Base-by-base conservation (phyloP, 2,797 vertebrate genomes). In the Sebastes kiyomatsui region DNA sequence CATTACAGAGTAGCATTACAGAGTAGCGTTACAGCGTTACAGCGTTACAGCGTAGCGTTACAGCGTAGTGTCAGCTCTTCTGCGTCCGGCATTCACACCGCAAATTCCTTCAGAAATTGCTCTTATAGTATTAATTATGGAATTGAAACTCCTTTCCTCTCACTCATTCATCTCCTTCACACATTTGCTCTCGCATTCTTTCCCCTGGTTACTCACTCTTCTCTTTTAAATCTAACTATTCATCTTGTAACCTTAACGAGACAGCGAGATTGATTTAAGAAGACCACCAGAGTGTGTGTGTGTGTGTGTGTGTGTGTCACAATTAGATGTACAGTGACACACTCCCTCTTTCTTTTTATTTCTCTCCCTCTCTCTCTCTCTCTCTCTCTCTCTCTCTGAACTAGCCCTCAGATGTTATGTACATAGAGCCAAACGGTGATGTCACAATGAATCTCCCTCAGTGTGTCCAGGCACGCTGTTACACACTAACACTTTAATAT, bases 361-460 rank as follows among this genome's bases (percentile, higher is more conserved):
- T 61, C 9, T 65, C 73, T 49, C 16, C 1, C 33, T 67, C 25
- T 60, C 49, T 49, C 49, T 28, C 9, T 56, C 20, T 68, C 62
- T 58, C 11, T 27, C 33, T 65, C 56, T 69, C 66, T 32, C 30
- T 8, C 28, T 70, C 66, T 30, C 72, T 76, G 78, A 84, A 64
- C 61, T 71, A 68, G 81, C 80, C 88, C 62, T 28, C 66, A 82
- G 85, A 85, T 54, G 30, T 87, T 85, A 69, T 72, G 74, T 87
- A 82, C 72, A 81, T 46, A 27, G 68, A 93, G 86, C 83, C 89
- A 94, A 94, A 93, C 66, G 75, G 72, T 82, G 87, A 87, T 90
- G 90, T 87, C 90, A 90, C 78, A 81, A 58, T 86, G 62, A 79
- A 90, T 92, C 85, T 90, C 74, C 60, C 68, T 86, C 76, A 69